Base-by-base conservation (phyloP, 2,797 vertebrate species). In the Lates japonicus region DNA sequence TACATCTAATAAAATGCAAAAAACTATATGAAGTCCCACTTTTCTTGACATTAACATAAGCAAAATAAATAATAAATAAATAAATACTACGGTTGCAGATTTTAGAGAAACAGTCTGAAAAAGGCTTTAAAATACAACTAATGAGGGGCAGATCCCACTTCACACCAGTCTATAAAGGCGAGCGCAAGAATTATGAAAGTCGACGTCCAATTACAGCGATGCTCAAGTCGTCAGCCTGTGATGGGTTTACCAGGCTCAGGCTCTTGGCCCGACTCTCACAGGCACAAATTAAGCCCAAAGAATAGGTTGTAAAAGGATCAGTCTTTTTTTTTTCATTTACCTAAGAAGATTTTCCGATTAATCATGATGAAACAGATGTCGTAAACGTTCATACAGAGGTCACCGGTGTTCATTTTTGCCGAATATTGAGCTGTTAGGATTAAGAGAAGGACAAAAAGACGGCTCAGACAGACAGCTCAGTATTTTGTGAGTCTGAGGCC, bases 231-330 rank as follows among this genome's bases (percentile, higher is more conserved):
- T 67, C 33, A 51, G 59, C 17, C 66, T 7, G 42, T 72, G 85
- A 86, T 86, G 73, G 70, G 65, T 78, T 86, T 71, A 86, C 44
- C 83, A 81, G 72, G 58, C 70, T 81, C 63, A 10, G 49, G 48
- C 67, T 71, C 22, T 14, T 58, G 76, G 72, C 74, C 42, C 0
- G 64, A 55, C 19, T 73, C 55, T 73, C 42, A 49, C 74, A 54
- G 67, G 62, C 78, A 69, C 76, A 77, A 69, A 82, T 76, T 58
- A 80, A 81, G 57, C 78, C 61, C 66, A 55, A 64, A 78, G 66
- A 87, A 85, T 14, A 35, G 55, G 55, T 46, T 80, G 66, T 64
- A 73, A 81, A 84, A 76, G 54, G 66, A 83, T 63, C 73, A 70
- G 60, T 35, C 48, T 58, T 54, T 55, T 59, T 33, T 46, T 68